phyloP scores from a whole-genome alignment of 2,888 invertebrate genomes.

The Lithodes maja region DNA sequence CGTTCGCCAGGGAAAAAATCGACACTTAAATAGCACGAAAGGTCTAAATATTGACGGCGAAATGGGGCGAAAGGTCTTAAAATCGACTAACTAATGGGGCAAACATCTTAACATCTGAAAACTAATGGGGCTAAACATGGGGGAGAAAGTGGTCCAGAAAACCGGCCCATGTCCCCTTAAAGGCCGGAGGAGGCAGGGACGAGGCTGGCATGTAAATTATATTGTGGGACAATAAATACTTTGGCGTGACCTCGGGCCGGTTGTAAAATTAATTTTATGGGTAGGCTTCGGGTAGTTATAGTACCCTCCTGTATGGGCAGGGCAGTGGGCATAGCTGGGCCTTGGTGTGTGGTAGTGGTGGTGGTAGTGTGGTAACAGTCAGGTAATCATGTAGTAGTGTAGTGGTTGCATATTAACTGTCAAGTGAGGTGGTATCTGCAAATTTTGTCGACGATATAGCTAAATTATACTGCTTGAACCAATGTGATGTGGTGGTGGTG shows the following conservation, averaged over 20 bases:
- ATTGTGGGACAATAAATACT: constrained; percentile 54
- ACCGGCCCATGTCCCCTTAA: not conserved
- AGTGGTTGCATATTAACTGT: constrained; percentile 20
- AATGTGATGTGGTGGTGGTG: constrained; percentile 1
- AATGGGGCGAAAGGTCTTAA: no score
- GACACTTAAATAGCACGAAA: no score
- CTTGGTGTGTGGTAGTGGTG: constrained; percentile 31
- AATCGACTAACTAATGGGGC: no score
- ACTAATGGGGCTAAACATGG: no score
- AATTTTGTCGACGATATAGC: not conserved
- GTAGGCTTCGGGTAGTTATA: constrained; percentile 31
- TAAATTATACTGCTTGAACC: not conserved
- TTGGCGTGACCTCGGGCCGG: constrained; percentile 40
- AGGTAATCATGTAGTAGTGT: not conserved
- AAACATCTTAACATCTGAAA: no score
- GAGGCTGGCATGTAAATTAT: constrained; percentile 56
- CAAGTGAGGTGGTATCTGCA: not conserved
- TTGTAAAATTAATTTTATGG: constrained; percentile 59
- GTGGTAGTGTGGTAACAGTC: not conserved
- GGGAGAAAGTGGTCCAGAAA: no score
- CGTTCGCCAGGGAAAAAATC: no score
- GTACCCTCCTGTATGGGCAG: not conserved
- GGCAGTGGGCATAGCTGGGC: constrained; percentile 43
- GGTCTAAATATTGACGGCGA: no score
- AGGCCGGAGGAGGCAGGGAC: constrained; percentile 41